phyloP scores from a whole-genome alignment of 2,113 vertebrate genomes.

The Gavia stellata region DNA sequence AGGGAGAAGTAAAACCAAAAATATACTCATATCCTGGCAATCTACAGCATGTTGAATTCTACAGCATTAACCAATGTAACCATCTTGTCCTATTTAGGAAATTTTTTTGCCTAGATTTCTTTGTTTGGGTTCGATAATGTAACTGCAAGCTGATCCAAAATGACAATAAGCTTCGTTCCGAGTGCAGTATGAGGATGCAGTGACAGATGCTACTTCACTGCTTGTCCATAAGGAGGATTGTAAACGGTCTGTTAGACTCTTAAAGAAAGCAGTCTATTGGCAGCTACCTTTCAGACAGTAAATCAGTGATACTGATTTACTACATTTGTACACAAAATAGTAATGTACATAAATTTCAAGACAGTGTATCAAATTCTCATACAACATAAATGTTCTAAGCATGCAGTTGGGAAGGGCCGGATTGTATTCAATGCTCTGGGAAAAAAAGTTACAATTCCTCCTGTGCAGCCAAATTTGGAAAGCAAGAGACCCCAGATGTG shows the following conservation, averaged over 20 bases:
- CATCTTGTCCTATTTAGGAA: constrained; percentile 66
- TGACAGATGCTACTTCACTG: background rate
- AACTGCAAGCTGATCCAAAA: background rate
- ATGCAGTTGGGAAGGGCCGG: background rate
- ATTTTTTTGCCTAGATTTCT: constrained; percentile 24
- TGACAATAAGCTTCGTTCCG: background rate
- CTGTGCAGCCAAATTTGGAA: background rate
- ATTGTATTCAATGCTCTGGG: background rate
- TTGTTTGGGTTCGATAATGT: background rate
- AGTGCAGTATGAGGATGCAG: background rate
- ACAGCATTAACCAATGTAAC: constrained; percentile 2
- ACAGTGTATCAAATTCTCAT: background rate
- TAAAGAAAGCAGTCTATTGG: background rate
- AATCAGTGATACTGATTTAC: background rate
- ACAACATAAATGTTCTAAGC: background rate
- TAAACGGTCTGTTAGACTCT: background rate
- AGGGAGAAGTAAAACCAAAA: constrained; percentile 35
- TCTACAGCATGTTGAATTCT: background rate
- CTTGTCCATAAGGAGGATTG: background rate
- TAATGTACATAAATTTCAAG: background rate
- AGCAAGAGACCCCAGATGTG: background rate
- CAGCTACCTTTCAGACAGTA: background rate
- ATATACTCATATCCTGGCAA: constrained; percentile 8
- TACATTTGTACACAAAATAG: background rate
- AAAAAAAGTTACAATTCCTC: background rate